Percentiles rank a stretch among this genome's conserved stretches.
Evolutionary conservation across 2,888 invertebrate species (phyloP).

Genomic region (Myopa tessellatipennis): DNA sequence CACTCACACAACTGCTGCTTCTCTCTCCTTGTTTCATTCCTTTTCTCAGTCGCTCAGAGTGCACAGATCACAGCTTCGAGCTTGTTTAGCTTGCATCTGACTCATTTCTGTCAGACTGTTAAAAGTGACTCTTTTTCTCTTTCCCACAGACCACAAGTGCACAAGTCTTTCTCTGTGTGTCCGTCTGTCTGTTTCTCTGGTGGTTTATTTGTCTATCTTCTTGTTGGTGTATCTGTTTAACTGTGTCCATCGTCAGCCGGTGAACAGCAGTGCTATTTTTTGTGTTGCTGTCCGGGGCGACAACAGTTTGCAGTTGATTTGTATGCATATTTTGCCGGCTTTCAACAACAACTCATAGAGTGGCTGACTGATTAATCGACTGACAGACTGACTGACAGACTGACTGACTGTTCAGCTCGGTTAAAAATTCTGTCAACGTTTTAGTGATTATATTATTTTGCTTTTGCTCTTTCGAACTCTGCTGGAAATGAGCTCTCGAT

Average conservation of each 20-base stretch:
- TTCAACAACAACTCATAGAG: not conserved
- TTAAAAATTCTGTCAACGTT: constrained; percentile 22
- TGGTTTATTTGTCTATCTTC: not conserved
- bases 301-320: not conserved
- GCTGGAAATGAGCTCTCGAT: not conserved
- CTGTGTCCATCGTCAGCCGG: not conserved
- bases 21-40: no score
- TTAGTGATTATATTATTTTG: not conserved
- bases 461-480: constrained; percentile 3
- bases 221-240: not conserved
- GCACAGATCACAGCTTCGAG: no score
- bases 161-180: not conserved
- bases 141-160: no score
- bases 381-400: no score
- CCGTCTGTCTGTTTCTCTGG: not conserved
- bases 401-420: not conserved
- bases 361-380: no score
- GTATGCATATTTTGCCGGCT: not conserved
- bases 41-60: no score
- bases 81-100: no score
- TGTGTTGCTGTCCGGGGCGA: no score
- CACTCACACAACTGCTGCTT: no score
- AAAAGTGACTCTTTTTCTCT: no score
- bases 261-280: no score
- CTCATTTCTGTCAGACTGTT: no score